A percentile compares a stretch with the other conserved stretches of the same genome.
Conservation (phyloP, 2,113 vertebrate species). For the Enhydra lutris region DNA sequence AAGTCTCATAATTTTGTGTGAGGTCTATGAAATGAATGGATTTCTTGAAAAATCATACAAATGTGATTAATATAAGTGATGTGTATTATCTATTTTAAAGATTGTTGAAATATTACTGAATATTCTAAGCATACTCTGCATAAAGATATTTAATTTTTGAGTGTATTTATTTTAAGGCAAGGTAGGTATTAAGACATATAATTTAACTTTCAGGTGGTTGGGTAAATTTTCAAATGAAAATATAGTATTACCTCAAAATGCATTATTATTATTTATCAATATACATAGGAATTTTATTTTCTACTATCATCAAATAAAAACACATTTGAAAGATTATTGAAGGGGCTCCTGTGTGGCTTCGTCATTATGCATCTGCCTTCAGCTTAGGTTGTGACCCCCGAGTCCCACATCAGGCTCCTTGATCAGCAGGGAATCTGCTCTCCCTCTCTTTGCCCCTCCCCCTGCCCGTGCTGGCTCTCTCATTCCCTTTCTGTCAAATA, state of each 20-base stretch:
- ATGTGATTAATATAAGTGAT: background rate
- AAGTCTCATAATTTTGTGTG: background rate
- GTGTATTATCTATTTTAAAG: background rate
- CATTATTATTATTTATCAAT: background rate
- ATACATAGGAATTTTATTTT: background rate
- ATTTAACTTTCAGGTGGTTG: background rate
- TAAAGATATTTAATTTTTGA: background rate
- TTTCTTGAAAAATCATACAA: background rate
- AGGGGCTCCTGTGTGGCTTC: background rate
- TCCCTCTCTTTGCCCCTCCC: no score
- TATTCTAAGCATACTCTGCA: background rate
- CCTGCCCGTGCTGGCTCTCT: no score
- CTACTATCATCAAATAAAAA: background rate
- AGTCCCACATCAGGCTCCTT: no score
- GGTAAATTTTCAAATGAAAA: background rate
- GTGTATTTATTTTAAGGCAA: background rate
- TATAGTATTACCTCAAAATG: background rate
- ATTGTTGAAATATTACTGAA: background rate
- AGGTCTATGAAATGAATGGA: background rate
- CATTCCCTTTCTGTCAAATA: no score
- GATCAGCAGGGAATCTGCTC: no score
- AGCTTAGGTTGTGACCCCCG: no score
- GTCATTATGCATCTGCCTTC: no score
- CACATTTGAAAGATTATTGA: background rate
- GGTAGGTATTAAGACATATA: background rate